These are phyloP conservation scores for Scolanthus callimorphus DNA, from an alignment of 92 coral and sea anemone genomes.

Conservation along the genomic window DNA sequence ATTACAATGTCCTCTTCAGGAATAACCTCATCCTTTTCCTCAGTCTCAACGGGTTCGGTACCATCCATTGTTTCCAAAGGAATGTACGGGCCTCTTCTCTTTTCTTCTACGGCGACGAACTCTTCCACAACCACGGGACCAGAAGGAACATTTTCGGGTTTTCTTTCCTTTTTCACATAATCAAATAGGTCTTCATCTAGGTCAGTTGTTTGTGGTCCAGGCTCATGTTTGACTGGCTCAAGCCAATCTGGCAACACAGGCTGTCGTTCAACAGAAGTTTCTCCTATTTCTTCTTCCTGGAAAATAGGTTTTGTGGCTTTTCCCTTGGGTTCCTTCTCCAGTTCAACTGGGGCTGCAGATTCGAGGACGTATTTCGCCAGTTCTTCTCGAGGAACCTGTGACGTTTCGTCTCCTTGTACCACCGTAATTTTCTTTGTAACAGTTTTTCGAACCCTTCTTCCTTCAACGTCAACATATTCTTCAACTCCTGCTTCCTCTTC, in stretches of 20 bases:
- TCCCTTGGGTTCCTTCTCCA: not conserved
- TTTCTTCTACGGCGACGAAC: not conserved
- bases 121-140: constrained; percentile 36
- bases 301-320: constrained; percentile 46
- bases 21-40: too few species aligned
- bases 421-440: constrained; percentile 17
- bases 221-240: constrained; percentile 4
- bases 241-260: constrained; percentile 27
- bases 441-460: constrained; percentile 61
- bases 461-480: constrained; percentile 64
- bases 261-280: constrained; percentile 26
- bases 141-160: constrained; percentile 2
- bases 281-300: constrained; percentile 52
- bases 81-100: not conserved
- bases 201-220: not conserved
- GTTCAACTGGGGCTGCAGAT: not conserved
- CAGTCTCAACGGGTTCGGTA: constrained; percentile 13
- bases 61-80: constrained; percentile 15
- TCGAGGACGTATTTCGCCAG: too few species aligned
- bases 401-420: constrained; percentile 5
- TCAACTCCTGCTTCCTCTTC: constrained; percentile 57
- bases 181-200: constrained; percentile 10
- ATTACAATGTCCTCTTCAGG: constrained; percentile 4
- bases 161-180: not conserved
- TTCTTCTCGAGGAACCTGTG: not conserved